Evolutionary conservation across 64 coral and sea anemone species (phyloP).

Genomic region (Actinia equina): DNA sequence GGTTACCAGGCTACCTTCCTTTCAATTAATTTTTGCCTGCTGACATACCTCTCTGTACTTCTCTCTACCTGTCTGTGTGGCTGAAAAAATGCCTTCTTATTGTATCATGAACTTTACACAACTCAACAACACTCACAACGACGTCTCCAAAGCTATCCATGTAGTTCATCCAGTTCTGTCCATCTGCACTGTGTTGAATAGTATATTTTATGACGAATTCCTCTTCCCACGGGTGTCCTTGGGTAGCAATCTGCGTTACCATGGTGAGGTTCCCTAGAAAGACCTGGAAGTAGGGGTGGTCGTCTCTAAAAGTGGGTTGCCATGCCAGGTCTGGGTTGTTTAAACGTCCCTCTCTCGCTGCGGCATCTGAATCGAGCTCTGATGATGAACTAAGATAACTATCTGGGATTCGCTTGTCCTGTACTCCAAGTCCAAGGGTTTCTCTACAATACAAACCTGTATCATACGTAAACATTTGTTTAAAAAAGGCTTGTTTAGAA

Average conservation of each 20-base stretch:
- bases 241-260: slow-evolving; percentile 55
- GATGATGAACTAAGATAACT: slow-evolving; percentile 33
- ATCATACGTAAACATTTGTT: background rate
- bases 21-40: too few relatives aligned
- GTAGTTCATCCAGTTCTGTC: slow-evolving; percentile 52
- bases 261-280: slow-evolving; percentile 61
- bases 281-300: slow-evolving; percentile 51
- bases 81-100: background rate
- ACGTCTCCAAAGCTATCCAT: slow-evolving; percentile 23
- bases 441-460: slow-evolving; percentile 37
- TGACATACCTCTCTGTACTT: too few relatives aligned
- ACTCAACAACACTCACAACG: slow-evolving; percentile 31
- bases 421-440: slow-evolving; percentile 43
- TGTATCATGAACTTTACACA: background rate
- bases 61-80: too few relatives aligned
- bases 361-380: background rate
- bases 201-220: slow-evolving; percentile 54
- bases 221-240: slow-evolving; percentile 69
- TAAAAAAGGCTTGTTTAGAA: too few relatives aligned
- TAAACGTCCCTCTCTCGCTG: slow-evolving; percentile 40
- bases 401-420: slow-evolving; percentile 43
- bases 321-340: slow-evolving; percentile 48
- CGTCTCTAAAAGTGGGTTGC: slow-evolving; percentile 34
- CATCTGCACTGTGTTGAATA: slow-evolving; percentile 48
- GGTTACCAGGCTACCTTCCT: too few relatives aligned